Evolutionary conservation across 2,113 vertebrate genomes (phyloP).

Genomic region (Hystrix cristata): DNA sequence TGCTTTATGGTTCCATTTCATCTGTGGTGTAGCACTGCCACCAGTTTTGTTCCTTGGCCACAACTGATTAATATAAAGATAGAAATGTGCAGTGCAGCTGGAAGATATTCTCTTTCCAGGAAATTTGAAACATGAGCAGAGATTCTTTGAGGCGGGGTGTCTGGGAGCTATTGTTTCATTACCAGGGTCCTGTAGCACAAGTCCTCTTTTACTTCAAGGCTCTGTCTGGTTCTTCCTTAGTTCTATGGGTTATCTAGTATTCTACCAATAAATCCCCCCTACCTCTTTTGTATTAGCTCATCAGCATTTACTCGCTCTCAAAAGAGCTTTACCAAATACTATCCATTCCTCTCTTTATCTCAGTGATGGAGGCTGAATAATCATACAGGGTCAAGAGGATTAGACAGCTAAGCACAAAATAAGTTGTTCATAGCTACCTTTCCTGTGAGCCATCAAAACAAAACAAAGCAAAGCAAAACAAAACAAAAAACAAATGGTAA

Average conservation of each 20-base stretch:
- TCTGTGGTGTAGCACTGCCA: background rate
- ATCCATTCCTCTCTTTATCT: background rate
- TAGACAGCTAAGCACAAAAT: background rate
- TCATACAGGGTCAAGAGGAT: background rate
- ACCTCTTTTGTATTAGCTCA: background rate
- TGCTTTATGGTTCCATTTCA: background rate
- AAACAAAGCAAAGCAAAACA: background rate
- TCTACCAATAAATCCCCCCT: background rate
- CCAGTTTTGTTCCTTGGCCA: slow-evolving; percentile 25
- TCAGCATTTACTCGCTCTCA: background rate
- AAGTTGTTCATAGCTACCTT: background rate
- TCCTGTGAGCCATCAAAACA: background rate
- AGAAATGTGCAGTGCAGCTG: background rate
- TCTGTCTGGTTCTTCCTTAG: background rate
- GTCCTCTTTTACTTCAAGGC: background rate
- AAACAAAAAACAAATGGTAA: background rate
- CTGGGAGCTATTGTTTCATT: background rate
- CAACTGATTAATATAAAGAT: background rate
- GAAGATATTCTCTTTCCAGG: slow-evolving; percentile 29
- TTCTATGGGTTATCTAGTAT: background rate
- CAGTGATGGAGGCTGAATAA: background rate
- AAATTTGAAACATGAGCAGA: slow-evolving; percentile 51
- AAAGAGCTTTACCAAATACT: background rate
- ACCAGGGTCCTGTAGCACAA: accelerated
- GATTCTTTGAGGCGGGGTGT: background rate